Evolutionary conservation across 1,140 invertebrate species (phyloP), one percentile per base, ranked within the genome.

Genomic region (Acyrthosiphon pisum): DNA sequence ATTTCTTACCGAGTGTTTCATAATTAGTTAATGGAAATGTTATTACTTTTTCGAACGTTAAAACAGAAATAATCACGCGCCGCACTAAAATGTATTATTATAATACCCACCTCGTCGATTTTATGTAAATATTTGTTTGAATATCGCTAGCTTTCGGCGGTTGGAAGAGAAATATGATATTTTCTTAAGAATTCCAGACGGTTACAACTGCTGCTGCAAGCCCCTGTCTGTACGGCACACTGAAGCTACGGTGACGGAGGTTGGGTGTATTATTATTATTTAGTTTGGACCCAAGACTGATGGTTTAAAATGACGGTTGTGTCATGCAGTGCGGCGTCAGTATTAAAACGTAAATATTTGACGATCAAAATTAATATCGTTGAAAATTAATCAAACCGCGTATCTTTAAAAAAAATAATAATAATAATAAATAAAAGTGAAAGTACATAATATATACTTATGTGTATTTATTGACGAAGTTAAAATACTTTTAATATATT

Each of bases 371-470:
- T 86, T 23, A 86, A 86, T n/a, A n/a, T 20, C 14, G 23, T 18
- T 20, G 84, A 86, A 46, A 86, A 86, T 86, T 86, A 86, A 86
- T 86, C 84, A 86, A 86, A 86, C 48, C 26, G 84, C 44, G 84
- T 44, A 9, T 76, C 60, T 76, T n/a, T 4, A 4, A n/a, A 68
- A 68, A 68, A 68, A n/a, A n/a, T n/a, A n/a, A n/a, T n/a, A 83
- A 41, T 8, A 83, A 83, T 35, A 35, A 81, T 83, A 41, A 8
- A 41, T 41, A 83, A 83, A 18, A 76, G 30, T n/a, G 60, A n/a
- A 76, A 30, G n/a, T n/a, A 76, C 14, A 76, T 22, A n/a, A 0
- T 6, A 6, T 22, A 53, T 53, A 53, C 50, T 53, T 11, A 35
- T 35, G n/a, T 30, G 30, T 76, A 18, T 76, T 76, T 76, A 35